Evolutionary conservation across 30 jellyfish, hydroid and myxozoan species (phyloP), one percentile per base, ranked within the genome.

Genomic region (Nemopilema nomurai): DNA sequence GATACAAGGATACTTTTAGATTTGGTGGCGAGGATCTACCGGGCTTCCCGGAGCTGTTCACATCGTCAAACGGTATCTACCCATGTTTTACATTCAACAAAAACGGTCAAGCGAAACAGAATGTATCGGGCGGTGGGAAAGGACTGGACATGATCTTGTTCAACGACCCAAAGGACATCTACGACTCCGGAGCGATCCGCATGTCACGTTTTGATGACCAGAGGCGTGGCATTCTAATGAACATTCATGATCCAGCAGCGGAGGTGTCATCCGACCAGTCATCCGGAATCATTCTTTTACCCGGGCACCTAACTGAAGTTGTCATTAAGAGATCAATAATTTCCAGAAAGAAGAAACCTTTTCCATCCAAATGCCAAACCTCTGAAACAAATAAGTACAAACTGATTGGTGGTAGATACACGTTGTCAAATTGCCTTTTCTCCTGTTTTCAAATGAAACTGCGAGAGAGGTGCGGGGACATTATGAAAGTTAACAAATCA

Each of bases 361-460:
- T 49, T 50, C 74, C 91, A 16, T 83, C 91, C 1, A 70, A 83
- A 8, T 83, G 91, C 32, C 83, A 83, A 19, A 83, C 91, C 70
- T 6, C 65, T 23, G 67, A 29, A 21, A 83, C 91, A 28, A 70
- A 79, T 0, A n/a, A 19, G 78, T 71, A 83, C 79, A 83, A 83
- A 72, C 50, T 21, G 6, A 32, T 32, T 24, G 63, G 67, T 9
- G 91, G 79, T 1, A 23, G 84, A 32, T 83, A 83, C 75, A 70
- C 91, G 24, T 31, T 33, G 30, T 21, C 74, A 9, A 71, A 27
- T 32, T 83, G 91, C 78, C 18, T 83, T 13, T 31, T 21, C 64
- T 29, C 86, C 28, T 83, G 91, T 62, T n/a, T 70, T 21, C 81
- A 57, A n/a, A 19, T 21, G 62, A 83, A 70, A 50, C 21, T 53